Evolutionary conservation across 2,113 vertebrate genomes (phyloP), one percentile per base, ranked within the genome.

Genomic region (Chamaetylas fuelleborni): DNA sequence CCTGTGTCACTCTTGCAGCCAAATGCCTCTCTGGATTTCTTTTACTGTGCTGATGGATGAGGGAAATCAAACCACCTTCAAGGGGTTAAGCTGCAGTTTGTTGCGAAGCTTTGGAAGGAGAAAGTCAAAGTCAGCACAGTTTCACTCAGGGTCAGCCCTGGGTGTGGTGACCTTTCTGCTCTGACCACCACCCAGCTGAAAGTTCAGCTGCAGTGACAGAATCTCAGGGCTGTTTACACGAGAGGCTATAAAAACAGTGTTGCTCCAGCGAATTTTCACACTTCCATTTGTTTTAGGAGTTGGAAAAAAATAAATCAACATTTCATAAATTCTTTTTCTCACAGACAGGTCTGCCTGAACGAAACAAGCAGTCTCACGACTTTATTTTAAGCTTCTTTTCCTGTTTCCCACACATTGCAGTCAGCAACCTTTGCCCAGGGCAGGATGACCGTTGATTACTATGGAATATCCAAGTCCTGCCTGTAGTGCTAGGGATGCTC

Each of bases 361-460:
- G 78, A 90, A 95, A 60, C 15, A 50, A 71, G n/a, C 36, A 69
- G 47, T 50, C 89, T 31, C 88, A 90, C 66, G 84, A 36, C 70
- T 91, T 94, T 60, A 71, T 80, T 94, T 94, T 81, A 84, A 85
- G 50, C 90, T 86, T 47, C 70, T 90, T 96, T 97, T 97, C 89
- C 94, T 93, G 85, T 95, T 97, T 97, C 96, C 95, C 95, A 97
- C 93, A 91, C 66, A 78, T 36, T 71, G 70, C 73, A 94, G 81
- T 77, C 86, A 66, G 81, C 78, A 95, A 67, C 76, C 92, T 96
- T 95, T 95, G 96, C 91, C 93, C 78, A 81, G 95, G 88, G 90
- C 91, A 92, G 61, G 70, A 50, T 92, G 94, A 92, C 77, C 5
- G 8, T 78, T 94, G 92, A 94, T 96, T 96, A 94, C 80, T 57